A percentile compares a stretch with the other conserved stretches of the same genome.
phyloP scores from a whole-genome alignment of 2,113 vertebrate genomes.

The western clawed frog (Xenopus tropicalis) region DNA sequence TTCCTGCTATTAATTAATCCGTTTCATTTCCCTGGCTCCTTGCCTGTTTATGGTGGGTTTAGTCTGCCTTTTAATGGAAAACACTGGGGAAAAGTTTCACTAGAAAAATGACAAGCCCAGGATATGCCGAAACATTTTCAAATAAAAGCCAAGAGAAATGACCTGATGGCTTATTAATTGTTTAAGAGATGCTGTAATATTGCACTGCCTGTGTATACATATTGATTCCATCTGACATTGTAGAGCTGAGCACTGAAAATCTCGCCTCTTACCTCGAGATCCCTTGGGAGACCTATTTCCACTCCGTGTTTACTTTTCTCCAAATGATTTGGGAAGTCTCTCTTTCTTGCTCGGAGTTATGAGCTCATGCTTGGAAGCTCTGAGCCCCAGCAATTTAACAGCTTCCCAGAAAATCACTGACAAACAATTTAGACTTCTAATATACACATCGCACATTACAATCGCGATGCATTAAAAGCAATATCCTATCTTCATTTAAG shows the following conservation, averaged over 20 bases:
- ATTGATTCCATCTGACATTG: conserved; percentile 55
- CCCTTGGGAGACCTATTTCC: conserved; percentile 44
- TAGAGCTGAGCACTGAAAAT: conserved; percentile 50
- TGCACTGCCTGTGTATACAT: conserved; percentile 52
- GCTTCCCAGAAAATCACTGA: conserved; percentile 48
- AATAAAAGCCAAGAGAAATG: conserved; percentile 58
- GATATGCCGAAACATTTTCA: conserved; percentile 63
- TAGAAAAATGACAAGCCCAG: conserved; percentile 61
- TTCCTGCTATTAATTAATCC: conserved; percentile 14
- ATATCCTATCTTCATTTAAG: neutral
- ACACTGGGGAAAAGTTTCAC: conserved; percentile 65
- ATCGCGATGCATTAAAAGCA: neutral
- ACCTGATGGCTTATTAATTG: conserved; percentile 61
- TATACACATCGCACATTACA: conserved; percentile 5
- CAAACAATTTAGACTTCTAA: conserved; percentile 38
- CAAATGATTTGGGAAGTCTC: conserved; percentile 49
- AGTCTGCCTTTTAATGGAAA: conserved; percentile 40
- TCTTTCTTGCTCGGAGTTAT: neutral
- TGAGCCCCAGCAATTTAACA: conserved; percentile 10
- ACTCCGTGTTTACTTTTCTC: conserved; percentile 47
- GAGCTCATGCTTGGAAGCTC: conserved; percentile 32
- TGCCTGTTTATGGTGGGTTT: conserved; percentile 27
- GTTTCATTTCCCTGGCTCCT: conserved; percentile 23
- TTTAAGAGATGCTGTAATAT: conserved; percentile 57
- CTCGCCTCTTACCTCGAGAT: conserved; percentile 33